These are phyloP conservation scores for Tortricodes alternella DNA, from an alignment of 2,888 invertebrate genomes.

Conservation along the genomic window DNA sequence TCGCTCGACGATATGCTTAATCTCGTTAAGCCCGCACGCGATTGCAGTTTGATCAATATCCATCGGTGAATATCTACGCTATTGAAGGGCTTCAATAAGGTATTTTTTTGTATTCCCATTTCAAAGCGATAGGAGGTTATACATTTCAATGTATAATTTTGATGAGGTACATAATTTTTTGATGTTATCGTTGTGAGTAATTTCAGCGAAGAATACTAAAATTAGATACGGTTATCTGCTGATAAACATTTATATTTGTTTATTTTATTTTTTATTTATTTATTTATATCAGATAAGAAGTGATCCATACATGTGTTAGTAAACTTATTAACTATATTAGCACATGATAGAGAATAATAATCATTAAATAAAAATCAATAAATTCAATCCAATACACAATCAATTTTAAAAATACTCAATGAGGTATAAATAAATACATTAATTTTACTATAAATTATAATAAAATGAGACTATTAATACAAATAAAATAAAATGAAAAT, in stretches of 20 bases:
- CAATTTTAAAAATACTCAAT: too few species aligned
- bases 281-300: too few species aligned
- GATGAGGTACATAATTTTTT: not conserved
- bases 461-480: too few species aligned
- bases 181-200: not conserved
- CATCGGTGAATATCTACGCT: conserved; percentile 25
- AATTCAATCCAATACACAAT: too few species aligned
- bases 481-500: too few species aligned
- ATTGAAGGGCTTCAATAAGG: conserved; percentile 13
- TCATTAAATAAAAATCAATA: too few species aligned
- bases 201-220: not conserved
- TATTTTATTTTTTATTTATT: too few species aligned
- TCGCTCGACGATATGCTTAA: conserved; percentile 51
- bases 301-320: too few species aligned
- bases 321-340: too few species aligned
- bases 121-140: not conserved
- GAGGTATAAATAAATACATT: too few species aligned
- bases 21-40: conserved; percentile 59
- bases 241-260: not conserved
- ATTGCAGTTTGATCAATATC: conserved; percentile 67
- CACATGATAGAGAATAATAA: too few species aligned
- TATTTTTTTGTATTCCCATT: not conserved
- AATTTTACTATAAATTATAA: too few species aligned
- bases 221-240: not conserved
- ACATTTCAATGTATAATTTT: not conserved